These are phyloP conservation scores for Pollimyrus isidori DNA, from an alignment of 2,113 vertebrate genomes.

Conservation along the genomic window DNA sequence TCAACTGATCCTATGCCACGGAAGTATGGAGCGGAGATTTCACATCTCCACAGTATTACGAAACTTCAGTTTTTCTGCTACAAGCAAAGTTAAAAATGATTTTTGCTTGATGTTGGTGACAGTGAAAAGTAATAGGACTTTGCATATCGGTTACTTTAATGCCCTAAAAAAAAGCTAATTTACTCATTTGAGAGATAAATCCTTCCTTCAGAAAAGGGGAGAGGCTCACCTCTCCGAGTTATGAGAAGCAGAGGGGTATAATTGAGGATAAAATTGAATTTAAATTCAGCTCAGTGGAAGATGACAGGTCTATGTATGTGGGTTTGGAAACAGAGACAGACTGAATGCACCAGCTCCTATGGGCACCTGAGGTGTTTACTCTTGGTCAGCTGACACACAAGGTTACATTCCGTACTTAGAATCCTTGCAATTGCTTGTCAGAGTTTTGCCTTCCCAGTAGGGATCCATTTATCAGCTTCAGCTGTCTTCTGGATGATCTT, in stretches of 20 bases:
- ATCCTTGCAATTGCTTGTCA: not conserved
- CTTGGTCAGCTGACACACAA: not conserved
- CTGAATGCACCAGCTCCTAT: not conserved
- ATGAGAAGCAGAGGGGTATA: not conserved
- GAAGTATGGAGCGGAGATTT: not conserved
- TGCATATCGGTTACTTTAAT: not conserved
- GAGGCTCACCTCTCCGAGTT: not conserved
- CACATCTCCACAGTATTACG: not conserved
- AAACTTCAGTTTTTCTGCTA: not conserved
- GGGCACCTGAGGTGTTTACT: not conserved
- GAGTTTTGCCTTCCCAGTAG: not conserved
- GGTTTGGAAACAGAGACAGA: not conserved
- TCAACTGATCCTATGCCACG: not conserved
- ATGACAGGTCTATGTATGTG: not conserved
- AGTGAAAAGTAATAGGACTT: not conserved
- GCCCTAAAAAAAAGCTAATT: not conserved
- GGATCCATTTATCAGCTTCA: not conserved
- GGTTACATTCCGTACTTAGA: not conserved
- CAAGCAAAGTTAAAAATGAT: not conserved
- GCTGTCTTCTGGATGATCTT: not conserved
- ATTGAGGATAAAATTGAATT: not conserved
- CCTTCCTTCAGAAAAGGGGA: not conserved
- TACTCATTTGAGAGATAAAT: not conserved
- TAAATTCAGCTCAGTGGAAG: not conserved
- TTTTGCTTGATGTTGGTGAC: not conserved